Evolutionary conservation across 2,797 vertebrate species (phyloP).

Genomic region (Spondyliosoma cantharus): DNA sequence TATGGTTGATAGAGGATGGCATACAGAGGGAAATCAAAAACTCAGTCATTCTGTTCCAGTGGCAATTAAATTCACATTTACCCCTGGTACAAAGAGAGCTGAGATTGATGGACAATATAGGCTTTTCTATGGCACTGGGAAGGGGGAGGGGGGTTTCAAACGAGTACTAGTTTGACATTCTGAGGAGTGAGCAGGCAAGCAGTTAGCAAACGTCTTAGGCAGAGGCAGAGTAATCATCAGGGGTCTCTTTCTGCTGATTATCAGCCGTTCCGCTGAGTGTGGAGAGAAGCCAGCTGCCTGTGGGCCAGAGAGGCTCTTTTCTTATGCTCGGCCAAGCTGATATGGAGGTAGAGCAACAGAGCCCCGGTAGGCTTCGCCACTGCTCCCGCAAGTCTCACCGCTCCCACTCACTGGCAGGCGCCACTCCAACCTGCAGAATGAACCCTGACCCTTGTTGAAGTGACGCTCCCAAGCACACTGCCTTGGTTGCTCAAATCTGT

Average conservation of each 20-base stretch:
- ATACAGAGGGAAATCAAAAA: constrained; percentile 64
- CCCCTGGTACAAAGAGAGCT: constrained; percentile 64
- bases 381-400: constrained; percentile 39
- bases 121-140: constrained; percentile 42
- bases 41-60: constrained; percentile 63
- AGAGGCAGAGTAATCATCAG: constrained; percentile 76
- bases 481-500: constrained; percentile 39
- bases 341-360: constrained; percentile 63
- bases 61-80: constrained; percentile 83
- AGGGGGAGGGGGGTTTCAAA: constrained; percentile 27
- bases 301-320: constrained; percentile 72
- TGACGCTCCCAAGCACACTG: constrained; percentile 38
- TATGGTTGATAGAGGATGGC: constrained; percentile 73
- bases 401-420: constrained; percentile 64
- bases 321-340: constrained; percentile 76
- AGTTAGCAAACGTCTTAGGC: constrained; percentile 71
- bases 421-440: constrained; percentile 65
- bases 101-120: constrained; percentile 74
- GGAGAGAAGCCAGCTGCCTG: constrained; percentile 78
- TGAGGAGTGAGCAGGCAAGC: constrained; percentile 63
- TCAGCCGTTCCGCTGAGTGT: constrained; percentile 73
- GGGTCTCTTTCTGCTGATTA: constrained; percentile 81
- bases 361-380: constrained; percentile 50
- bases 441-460: constrained; percentile 61
- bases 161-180: constrained; percentile 66